Conservation (phyloP, 2,113 vertebrate genomes). For the Platysteira castanea region DNA sequence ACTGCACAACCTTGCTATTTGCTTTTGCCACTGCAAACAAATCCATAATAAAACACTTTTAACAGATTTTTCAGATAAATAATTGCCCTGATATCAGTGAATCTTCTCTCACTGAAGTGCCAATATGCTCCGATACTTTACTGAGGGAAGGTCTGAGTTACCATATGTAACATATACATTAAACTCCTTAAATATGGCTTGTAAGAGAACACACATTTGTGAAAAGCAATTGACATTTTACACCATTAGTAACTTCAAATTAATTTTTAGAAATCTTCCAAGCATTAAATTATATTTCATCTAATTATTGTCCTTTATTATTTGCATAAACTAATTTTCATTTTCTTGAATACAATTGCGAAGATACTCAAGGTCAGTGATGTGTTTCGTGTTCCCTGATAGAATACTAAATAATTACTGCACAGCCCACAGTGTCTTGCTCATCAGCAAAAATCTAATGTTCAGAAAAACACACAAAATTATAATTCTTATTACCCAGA, state of each 20-base stretch:
- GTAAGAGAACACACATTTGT: background rate
- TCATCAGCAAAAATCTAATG: slow-evolving; percentile 35
- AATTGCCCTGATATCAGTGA: background rate
- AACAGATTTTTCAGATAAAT: background rate
- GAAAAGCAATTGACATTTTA: slow-evolving; percentile 17
- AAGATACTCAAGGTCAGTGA: slow-evolving; percentile 8
- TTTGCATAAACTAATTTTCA: slow-evolving; percentile 34
- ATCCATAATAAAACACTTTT: background rate
- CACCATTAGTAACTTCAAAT: background rate
- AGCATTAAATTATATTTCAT: slow-evolving; percentile 16
- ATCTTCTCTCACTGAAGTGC: background rate
- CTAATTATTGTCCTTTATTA: slow-evolving; percentile 36
- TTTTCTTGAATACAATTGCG: slow-evolving; percentile 18
- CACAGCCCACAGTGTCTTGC: background rate
- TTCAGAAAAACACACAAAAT: background rate
- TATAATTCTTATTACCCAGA: background rate
- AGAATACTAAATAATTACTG: slow-evolving; percentile 22
- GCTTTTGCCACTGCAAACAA: background rate
- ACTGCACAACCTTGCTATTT: background rate
- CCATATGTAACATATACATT: no score
- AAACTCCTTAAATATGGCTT: background rate
- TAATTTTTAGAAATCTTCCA: slow-evolving; percentile 42
- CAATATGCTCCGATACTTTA: background rate
- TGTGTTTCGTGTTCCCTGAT: background rate
- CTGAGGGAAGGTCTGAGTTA: background rate